phyloP scores from a whole-genome alignment of 2,113 vertebrate genomes.

The Antechinus stuartii region DNA sequence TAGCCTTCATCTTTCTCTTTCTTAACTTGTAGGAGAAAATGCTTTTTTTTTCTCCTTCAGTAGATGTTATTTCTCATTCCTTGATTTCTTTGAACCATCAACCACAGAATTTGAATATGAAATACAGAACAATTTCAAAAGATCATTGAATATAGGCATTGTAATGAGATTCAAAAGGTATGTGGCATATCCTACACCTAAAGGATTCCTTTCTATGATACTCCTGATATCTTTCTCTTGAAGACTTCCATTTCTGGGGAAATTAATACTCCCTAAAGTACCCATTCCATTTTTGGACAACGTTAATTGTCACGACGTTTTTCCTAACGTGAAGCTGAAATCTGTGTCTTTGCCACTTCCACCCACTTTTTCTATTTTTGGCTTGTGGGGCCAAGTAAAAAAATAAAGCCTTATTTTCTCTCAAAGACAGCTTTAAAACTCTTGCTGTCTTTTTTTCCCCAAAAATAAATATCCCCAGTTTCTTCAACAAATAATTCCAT shows the following conservation, averaged over 20 bases:
- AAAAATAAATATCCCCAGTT: background rate
- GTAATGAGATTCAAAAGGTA: background rate
- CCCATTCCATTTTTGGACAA: background rate
- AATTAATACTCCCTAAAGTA: background rate
- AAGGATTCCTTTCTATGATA: background rate
- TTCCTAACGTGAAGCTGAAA: background rate
- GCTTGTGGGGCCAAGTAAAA: background rate
- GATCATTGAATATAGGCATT: background rate
- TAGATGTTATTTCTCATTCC: background rate
- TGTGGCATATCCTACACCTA: background rate
- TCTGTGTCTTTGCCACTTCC: background rate
- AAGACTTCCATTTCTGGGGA: background rate
- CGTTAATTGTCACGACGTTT: background rate
- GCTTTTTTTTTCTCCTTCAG: background rate
- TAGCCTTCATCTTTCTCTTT: background rate
- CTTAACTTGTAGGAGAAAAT: background rate
- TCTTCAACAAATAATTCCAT: background rate
- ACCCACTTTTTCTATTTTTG: background rate
- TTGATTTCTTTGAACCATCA: background rate
- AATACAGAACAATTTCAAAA: background rate
- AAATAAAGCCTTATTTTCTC: background rate
- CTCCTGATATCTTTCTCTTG: background rate
- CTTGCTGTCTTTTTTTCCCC: background rate
- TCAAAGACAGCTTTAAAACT: background rate
- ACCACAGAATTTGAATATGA: background rate